Evolutionary conservation across 2,113 vertebrate species (phyloP), one percentile per base, ranked within the genome.

Genomic region (Poeciliopsis turrubarensis): DNA sequence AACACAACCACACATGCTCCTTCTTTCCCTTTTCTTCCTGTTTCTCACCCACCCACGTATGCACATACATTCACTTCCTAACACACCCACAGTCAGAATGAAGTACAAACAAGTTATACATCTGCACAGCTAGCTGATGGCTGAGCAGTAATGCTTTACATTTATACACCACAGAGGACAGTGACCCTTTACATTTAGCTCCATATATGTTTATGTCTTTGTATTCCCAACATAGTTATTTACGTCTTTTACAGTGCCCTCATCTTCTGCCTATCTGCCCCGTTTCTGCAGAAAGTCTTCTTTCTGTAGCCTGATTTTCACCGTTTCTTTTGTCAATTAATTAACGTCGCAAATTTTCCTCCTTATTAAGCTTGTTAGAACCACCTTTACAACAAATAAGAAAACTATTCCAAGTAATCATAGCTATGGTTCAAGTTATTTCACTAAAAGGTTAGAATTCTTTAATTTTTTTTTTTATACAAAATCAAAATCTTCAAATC

Each of bases 1-100:
- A 89, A 51, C 72, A 62, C 70, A 85, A 92, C 90, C 91, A 77
- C 92, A 90, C 76, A 76, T 65, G 82, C 67, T 79, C 75, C 72
- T 83, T 32, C 77, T 77, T 74, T 60, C 63, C 70, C 76, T 66
- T 15, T 41, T 37, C 78, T 47, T 51, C 77, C 67, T 51, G 66
- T 73, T 9, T 67, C 47, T 73, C 87, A 76, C 67, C 14, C 80
- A 69, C 82, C 62, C 74, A 88, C 60, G 75, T 27, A 83, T 73
- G 54, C 77, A 78, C 77, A 74, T 51, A 80, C 81, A 65, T 67
- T 80, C 37, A 87, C 79, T 80, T 76, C 69, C 71, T 79, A 60
- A 80, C 68, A 70, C 77, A 76, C 51, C 41, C 68, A 63, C 72
- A 41, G 31, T 34, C 77, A 78, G 27, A 27, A 68, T 32, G 8